These are phyloP conservation scores for Crotalus tigris DNA, from an alignment of 2,113 vertebrate species.

Conservation along the genomic window DNA sequence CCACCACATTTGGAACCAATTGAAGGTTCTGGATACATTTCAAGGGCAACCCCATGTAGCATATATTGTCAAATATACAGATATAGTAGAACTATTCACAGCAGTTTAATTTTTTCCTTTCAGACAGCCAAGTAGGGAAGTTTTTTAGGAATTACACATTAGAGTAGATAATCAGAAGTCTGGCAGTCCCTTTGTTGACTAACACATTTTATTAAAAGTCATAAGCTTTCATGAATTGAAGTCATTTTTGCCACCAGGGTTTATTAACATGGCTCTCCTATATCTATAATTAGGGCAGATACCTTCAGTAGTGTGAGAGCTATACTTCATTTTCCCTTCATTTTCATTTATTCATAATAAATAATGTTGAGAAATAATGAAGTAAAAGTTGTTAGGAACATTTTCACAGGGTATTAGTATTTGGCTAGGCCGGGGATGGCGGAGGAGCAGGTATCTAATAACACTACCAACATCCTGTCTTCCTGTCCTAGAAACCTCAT, in stretches of 20 bases:
- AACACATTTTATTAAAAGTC: not conserved
- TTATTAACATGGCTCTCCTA: not conserved
- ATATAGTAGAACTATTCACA: not conserved
- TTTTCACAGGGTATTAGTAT: not conserved
- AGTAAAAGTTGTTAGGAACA: not conserved
- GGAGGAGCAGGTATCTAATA: not conserved
- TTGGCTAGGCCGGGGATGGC: not conserved
- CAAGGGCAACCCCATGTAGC: not conserved
- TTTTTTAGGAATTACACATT: not conserved
- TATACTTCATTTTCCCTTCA: not conserved
- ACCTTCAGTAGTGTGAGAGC: not conserved
- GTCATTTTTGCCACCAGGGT: not conserved
- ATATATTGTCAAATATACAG: not conserved
- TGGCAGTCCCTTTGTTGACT: not conserved
- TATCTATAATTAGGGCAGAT: not conserved
- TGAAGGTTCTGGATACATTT: not conserved
- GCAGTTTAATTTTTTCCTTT: not conserved
- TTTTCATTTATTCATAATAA: not conserved
- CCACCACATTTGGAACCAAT: not conserved
- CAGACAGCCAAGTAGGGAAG: not conserved
- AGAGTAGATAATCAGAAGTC: not conserved
- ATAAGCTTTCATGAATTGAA: not conserved
- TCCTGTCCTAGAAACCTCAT: not conserved
- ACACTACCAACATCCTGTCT: not conserved
- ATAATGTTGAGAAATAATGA: not conserved